A percentile compares a stretch with the other conserved stretches of the same genome.
Conservation (phyloP, 2,888 invertebrate genomes). For the Ichneumon xanthorius region DNA sequence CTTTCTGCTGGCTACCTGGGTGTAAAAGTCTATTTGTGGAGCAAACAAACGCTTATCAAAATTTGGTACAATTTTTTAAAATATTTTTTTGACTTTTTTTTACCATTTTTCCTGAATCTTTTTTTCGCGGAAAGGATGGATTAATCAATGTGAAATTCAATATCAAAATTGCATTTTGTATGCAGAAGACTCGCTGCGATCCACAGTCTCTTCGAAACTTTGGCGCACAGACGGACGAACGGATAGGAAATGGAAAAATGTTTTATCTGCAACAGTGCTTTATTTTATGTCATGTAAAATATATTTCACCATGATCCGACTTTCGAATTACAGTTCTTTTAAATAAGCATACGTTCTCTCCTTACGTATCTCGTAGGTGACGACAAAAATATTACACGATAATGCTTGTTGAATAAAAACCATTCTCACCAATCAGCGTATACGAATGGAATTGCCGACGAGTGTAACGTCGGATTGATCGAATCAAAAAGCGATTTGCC, state of each 20-base stretch:
- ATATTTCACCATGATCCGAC: neutral
- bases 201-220: too few species aligned
- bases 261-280: neutral
- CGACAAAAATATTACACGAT: neutral
- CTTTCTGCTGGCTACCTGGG: too few species aligned
- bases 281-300: neutral
- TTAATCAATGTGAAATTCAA: too few species aligned
- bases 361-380: neutral
- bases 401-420: neutral
- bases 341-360: neutral
- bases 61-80: too few species aligned
- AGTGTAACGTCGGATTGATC: constrained; percentile 1
- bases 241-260: neutral
- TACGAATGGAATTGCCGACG: neutral
- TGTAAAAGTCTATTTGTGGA: too few species aligned
- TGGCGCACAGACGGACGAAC: too few species aligned
- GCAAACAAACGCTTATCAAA: too few species aligned
- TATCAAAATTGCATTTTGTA: too few species aligned
- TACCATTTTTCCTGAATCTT: neutral
- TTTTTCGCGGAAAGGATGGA: neutral
- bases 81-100: too few species aligned
- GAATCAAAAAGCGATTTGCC: constrained; percentile 48
- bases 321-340: neutral
- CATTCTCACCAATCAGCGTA: neutral
- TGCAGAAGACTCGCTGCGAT: too few species aligned